A percentile compares a stretch with the other conserved stretches of the same genome.
phyloP scores from a whole-genome alignment of 1,140 invertebrate genomes.

The Stegodyphus dumicola region DNA sequence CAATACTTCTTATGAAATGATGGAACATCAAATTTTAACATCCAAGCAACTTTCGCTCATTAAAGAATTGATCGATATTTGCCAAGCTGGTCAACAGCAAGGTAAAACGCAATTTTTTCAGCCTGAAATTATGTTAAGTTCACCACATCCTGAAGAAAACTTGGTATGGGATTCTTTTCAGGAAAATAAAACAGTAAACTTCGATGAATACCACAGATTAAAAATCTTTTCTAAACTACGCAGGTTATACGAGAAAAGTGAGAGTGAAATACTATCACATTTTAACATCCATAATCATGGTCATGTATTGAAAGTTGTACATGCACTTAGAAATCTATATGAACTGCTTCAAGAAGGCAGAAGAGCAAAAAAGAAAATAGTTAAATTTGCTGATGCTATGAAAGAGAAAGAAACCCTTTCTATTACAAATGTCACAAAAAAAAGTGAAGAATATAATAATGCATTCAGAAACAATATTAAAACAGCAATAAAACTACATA shows the following conservation, averaged over 20 bases:
- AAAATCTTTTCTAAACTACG: not conserved
- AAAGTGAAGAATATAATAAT: not conserved
- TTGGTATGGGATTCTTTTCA: not conserved
- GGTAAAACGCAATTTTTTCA: not conserved
- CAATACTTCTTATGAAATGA: not conserved
- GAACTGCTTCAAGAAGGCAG: no score
- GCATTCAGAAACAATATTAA: slow-evolving; percentile 20
- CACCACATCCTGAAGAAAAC: not conserved
- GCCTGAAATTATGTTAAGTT: not conserved
- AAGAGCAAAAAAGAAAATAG: no score
- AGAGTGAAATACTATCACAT: not conserved
- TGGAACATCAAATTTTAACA: not conserved
- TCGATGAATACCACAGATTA: not conserved
- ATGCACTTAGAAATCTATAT: no score
- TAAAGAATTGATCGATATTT: not conserved
- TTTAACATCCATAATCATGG: not conserved
- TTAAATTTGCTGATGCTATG: not conserved
- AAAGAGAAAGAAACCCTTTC: not conserved
- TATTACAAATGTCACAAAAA: not conserved
- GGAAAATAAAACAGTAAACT: not conserved
- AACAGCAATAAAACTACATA: slow-evolving; percentile 35
- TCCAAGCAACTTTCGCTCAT: not conserved
- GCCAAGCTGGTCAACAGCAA: not conserved
- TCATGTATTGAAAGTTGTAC: not conserved
- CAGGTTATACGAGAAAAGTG: not conserved